Base-by-base conservation (phyloP, 2,113 vertebrate species). In the Eretmochelys imbricata region DNA sequence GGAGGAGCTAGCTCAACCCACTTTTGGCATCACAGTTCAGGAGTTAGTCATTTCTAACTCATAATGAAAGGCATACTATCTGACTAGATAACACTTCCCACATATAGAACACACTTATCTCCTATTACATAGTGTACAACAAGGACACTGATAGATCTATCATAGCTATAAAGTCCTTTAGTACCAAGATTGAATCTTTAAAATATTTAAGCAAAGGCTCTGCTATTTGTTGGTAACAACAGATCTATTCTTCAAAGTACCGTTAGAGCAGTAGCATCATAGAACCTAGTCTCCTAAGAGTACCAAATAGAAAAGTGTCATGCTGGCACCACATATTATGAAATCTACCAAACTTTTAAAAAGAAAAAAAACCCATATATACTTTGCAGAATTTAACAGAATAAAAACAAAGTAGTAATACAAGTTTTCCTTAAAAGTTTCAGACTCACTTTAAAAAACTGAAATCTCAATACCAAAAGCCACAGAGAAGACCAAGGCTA, bases 21-120 rank as follows among this genome's bases (percentile, higher is more conserved):
- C 91, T 95, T 97, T 94, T 96, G 95, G 95, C 96, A 97, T 95
- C 85, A 83, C 85, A 89, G 81, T 31, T 4, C 85, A 53, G 38
- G 49, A 75, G 14, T 54, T 81, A 35, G 31, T 59, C 5, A 82
- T 87, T 88, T 92, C 59, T 83, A 94, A 88, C 53, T 87, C 11
- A 1, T 22, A 85, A 59, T 22, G 22, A 87, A 95, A 97, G 94
- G 93, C 95, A 94, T 93, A 62, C 0, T 54, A 75, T 17, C 84
- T 91, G 94, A 88, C 84, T 80, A 69, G 57, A n/a, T 1, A 93
- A 86, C 84, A 57, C 46, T 79, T 76, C 93, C 42, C 85, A 93
- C 86, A 87, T 92, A 93, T 81, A 92, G 95, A 89, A 13, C 9
- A 14, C 0, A n/a, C 8, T 72, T 35, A 57, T 85, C 87, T 95